Evolutionary conservation across 2,888 invertebrate genomes (phyloP).

Genomic region (Notodonta ziczac): DNA sequence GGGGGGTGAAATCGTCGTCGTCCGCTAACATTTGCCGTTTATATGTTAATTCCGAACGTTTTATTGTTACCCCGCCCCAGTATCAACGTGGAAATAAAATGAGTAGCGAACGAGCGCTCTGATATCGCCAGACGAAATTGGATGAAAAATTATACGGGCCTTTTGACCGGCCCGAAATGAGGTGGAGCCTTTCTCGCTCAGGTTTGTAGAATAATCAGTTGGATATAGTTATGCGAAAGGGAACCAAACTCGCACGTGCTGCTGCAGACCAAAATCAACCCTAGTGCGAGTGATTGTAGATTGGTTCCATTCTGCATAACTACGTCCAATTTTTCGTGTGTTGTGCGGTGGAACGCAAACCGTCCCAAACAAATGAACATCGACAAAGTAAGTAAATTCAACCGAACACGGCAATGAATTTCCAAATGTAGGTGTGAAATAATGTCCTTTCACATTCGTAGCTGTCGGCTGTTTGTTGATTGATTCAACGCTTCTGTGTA

Average conservation of each 20-base stretch:
- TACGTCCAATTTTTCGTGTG: neutral
- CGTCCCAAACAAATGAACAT: neutral
- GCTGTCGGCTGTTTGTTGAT: no score
- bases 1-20: conserved; percentile 31
- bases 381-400: neutral
- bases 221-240: no score
- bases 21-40: conserved; percentile 41
- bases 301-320: no score
- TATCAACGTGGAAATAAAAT: conserved; percentile 40
- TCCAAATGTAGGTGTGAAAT: neutral
- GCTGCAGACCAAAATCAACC: no score
- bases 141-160: conserved; percentile 11
- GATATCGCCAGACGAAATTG: conserved; percentile 21
- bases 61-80: conserved; percentile 52
- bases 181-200: neutral
- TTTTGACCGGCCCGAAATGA: conserved; percentile 8
- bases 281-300: no score
- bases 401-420: neutral
- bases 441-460: no score
- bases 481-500: no score
- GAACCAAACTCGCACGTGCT: no score
- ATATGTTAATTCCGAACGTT: conserved; percentile 56
- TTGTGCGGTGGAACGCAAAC: neutral
- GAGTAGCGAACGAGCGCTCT: conserved; percentile 18
- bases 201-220: neutral